phyloP scores from a whole-genome alignment of 1,140 invertebrate genomes.

The Trinorchestia longiramus region DNA sequence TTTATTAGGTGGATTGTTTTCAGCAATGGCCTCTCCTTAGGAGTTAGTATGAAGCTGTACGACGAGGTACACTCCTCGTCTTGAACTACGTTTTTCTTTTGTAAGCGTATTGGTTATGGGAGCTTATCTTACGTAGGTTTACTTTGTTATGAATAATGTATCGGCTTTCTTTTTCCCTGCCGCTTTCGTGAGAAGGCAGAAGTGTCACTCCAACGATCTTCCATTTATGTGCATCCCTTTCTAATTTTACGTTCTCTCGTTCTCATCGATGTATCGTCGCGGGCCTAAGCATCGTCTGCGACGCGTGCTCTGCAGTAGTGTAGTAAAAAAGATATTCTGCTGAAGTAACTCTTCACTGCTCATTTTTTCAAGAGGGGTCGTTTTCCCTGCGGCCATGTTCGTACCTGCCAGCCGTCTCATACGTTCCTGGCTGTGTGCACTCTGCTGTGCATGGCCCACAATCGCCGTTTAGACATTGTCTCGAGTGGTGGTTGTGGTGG shows the following conservation, averaged over 20 bases:
- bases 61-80: no score
- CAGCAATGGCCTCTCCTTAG: no score
- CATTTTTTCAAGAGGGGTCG: neutral
- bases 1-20: no score
- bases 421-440: neutral
- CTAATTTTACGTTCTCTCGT: neutral
- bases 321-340: neutral
- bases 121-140: no score
- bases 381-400: neutral
- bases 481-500: neutral
- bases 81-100: no score
- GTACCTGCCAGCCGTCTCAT: neutral
- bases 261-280: neutral
- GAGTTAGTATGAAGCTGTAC: no score
- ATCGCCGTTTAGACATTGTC: neutral
- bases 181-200: neutral
- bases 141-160: neutral
- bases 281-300: neutral
- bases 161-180: neutral
- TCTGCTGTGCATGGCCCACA: neutral
- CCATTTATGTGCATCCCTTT: neutral
- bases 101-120: no score
- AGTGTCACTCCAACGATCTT: neutral
- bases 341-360: neutral
- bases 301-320: neutral